Evolutionary conservation across 2,888 invertebrate genomes (phyloP), one percentile per base, ranked within the genome.

Genomic region (Auanema freiburgensis): DNA sequence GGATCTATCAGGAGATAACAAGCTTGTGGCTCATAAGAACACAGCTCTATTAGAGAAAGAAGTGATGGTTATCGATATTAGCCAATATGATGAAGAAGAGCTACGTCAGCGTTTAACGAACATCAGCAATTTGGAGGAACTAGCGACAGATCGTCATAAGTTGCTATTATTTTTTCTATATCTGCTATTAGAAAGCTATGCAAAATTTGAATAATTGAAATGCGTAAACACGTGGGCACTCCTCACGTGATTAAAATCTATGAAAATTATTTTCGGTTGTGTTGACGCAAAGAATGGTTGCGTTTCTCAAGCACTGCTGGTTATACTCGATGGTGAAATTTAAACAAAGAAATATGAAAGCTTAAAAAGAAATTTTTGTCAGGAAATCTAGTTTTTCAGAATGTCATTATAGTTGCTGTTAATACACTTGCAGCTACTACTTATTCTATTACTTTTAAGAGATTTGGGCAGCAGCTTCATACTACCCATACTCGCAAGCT

Each of bases 401-500:
- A 40, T 23, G n/a, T 25, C 8, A n/a, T 23, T n/a, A 52, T 16
- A 21, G 8, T 21, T 23, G 51, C 18, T 50, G 21, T 25, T 16
- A 52, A 21, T 6, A 25, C 23, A 21, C 6, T 23, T 16, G n/a
- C n/a, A 25, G 8, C 6, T n/a, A n/a, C 11, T 23, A 5, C n/a
- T 4, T 41, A 54, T 71, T 61, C 54, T 33, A 3, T 33, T 3
- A 33, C 33, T 33, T 33, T 8, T 8, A n/a, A 72, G 79, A 46
- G 82, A 80, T 60, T 68, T 74, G 52, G 80, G 80, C 42, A 79
- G 77, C 52, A 83, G 80, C 41, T 82, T 75, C 63, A 67, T 83
- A 10, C 61, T 78, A 23, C 81, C 83, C 0, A 68, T 83, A 1
- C 61, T 83, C 18, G 73, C 75, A 42, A 65, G 72, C 24, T 69